Evolutionary conservation across 53 echinoderm and acorn worm species (phyloP).

Genomic region (Holothuria scabra): DNA sequence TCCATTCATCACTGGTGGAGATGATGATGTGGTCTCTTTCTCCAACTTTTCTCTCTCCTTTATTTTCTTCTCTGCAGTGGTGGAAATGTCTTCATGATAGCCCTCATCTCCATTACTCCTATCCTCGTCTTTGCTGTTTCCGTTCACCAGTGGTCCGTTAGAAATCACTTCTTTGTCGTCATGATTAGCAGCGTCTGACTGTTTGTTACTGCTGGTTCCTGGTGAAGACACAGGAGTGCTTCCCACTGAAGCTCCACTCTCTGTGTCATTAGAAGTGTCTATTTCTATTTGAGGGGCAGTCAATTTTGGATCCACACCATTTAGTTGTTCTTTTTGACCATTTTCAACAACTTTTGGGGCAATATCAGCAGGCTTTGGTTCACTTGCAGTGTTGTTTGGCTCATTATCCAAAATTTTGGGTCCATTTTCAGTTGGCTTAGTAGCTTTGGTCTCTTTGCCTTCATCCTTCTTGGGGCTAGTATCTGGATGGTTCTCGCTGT

Average conservation of each 20-base stretch:
- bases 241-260: constrained; percentile 12
- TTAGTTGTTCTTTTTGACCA: not conserved
- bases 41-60: constrained; percentile 16
- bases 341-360: not conserved
- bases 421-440: constrained; percentile 37
- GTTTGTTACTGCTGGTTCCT: not conserved
- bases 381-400: constrained; percentile 30
- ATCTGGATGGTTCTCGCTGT: not conserved
- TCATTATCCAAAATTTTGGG: not conserved
- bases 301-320: constrained; percentile 4
- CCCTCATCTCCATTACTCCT: constrained; percentile 29
- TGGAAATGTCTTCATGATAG: constrained; percentile 37
- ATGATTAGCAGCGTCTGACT: not conserved
- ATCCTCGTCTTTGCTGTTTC: constrained; percentile 18
- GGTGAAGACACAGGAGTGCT: constrained; percentile 7
- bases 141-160: constrained; percentile 51
- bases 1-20: no score
- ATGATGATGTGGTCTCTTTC: no score
- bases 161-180: not conserved
- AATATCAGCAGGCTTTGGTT: constrained; percentile 26
- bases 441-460: not conserved
- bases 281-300: constrained; percentile 1
- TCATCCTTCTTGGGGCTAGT: no score
- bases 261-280: not conserved
- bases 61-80: constrained; percentile 14